Evolutionary conservation across 2,888 invertebrate genomes (phyloP).

Genomic region (Drosophila mimetica): DNA sequence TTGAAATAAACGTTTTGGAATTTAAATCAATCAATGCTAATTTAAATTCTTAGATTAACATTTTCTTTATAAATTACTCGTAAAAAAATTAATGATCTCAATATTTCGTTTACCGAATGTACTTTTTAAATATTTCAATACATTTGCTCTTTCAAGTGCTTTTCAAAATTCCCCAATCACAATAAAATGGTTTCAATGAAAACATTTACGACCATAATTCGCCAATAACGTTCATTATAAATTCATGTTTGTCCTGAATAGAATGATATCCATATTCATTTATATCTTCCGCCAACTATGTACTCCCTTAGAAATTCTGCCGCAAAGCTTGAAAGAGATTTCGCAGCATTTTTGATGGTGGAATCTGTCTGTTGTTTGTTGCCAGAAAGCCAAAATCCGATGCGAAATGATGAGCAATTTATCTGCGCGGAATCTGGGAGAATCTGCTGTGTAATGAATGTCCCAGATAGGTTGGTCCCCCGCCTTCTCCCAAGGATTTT

Average conservation of each 20-base stretch:
- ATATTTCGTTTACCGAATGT: too few relatives aligned
- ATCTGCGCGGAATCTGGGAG: constrained; percentile 67
- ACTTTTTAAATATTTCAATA: too few relatives aligned
- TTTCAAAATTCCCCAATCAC: background rate
- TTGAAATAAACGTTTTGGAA: too few relatives aligned
- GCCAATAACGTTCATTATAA: constrained; percentile 14
- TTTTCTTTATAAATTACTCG: too few relatives aligned
- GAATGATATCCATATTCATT: constrained; percentile 41
- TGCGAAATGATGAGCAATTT: constrained; percentile 77
- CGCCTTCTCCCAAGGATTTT: constrained; percentile 4
- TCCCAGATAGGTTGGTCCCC: constrained; percentile 44
- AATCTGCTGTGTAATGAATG: constrained; percentile 76
- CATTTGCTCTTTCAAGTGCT: background rate
- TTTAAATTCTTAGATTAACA: too few relatives aligned
- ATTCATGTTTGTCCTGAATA: constrained; percentile 16
- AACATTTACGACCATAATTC: constrained; percentile 1
- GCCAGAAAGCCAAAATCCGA: constrained; percentile 61
- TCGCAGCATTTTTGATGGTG: constrained; percentile 25
- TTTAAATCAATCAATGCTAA: too few relatives aligned
- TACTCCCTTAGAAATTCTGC: background rate
- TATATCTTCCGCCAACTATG: constrained; percentile 10
- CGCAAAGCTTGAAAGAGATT: constrained; percentile 13
- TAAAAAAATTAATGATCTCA: too few relatives aligned
- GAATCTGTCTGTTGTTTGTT: constrained; percentile 29
- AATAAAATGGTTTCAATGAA: background rate